Evolutionary conservation across 2,888 invertebrate genomes (phyloP).

Genomic region (Tachina grossa): DNA sequence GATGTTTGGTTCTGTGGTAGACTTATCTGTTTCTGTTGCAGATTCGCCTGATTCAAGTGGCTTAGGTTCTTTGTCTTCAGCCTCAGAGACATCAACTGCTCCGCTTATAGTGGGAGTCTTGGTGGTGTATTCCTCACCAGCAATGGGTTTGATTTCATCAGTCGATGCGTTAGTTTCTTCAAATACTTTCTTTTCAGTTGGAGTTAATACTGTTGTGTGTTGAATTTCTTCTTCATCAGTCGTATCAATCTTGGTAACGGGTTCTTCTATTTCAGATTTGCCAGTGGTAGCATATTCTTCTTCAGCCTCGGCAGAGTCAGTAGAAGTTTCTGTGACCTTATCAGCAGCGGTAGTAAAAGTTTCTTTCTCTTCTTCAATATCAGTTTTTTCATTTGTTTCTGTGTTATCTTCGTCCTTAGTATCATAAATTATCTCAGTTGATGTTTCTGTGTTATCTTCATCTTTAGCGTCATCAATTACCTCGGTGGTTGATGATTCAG

Average conservation of each 20-base stretch:
- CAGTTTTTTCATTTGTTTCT: conserved; percentile 21
- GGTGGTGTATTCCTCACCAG: conserved; percentile 27
- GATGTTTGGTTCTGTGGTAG: neutral
- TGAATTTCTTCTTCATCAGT: conserved; percentile 26
- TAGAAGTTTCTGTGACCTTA: conserved; percentile 32
- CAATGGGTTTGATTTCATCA: conserved; percentile 15
- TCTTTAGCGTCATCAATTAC: neutral
- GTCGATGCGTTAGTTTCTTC: conserved; percentile 22
- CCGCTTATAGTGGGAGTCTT: conserved; percentile 1
- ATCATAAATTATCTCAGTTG: neutral
- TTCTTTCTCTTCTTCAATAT: conserved; percentile 65
- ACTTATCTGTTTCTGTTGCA: conserved; percentile 5
- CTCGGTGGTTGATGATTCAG: conserved; percentile 52
- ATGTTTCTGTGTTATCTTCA: conserved; percentile 19
- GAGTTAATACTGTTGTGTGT: conserved; percentile 1
- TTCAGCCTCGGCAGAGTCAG: conserved; percentile 23
- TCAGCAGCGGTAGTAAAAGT: conserved; percentile 30
- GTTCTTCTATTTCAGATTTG: conserved; percentile 43
- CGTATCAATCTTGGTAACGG: conserved; percentile 7
- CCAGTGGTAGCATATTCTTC: conserved; percentile 50
- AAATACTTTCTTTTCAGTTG: conserved; percentile 14
- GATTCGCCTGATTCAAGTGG: conserved; percentile 14
- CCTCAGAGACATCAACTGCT: neutral
- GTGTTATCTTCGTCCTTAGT: conserved; percentile 23
- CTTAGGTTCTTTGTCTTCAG: conserved; percentile 16